These are phyloP conservation scores for Mormyrops boulengeri DNA, from an alignment of 2,797 vertebrate genomes.

Conservation along the genomic window DNA sequence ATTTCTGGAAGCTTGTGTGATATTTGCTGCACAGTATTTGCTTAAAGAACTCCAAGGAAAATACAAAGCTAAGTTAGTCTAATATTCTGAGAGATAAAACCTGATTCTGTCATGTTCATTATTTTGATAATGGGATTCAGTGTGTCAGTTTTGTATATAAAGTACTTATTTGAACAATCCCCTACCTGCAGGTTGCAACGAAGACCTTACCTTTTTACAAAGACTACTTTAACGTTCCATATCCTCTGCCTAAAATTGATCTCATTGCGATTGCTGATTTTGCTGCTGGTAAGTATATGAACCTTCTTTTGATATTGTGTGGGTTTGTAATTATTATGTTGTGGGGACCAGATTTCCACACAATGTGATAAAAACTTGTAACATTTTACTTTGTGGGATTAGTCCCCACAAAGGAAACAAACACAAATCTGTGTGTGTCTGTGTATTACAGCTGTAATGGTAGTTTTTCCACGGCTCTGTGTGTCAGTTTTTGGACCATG, in stretches of 20 bases:
- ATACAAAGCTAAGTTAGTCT: background rate
- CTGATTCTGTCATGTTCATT: background rate
- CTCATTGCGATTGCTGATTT: conserved; percentile 99
- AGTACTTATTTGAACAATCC: conserved; percentile 24
- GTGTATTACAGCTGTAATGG: background rate
- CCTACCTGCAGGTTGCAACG: conserved; percentile 79
- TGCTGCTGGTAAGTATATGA: conserved; percentile 87
- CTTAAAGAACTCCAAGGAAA: background rate
- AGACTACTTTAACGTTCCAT: conserved; percentile 98
- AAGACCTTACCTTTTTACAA: conserved; percentile 99
- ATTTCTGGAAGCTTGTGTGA: background rate
- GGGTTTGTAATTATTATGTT: background rate
- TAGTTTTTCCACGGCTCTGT: background rate
- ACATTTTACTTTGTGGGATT: background rate
- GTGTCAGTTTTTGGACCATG: background rate
- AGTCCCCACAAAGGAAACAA: background rate
- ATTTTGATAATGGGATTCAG: background rate
- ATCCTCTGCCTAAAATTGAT: conserved; percentile 98
- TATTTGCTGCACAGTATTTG: background rate
- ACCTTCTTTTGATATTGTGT: background rate
- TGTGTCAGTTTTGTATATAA: background rate
- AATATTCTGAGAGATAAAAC: background rate
- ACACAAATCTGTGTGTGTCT: too few species aligned
- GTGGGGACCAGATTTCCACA: background rate
- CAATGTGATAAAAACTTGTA: background rate